A percentile compares a stretch with the other conserved stretches of the same genome.
phyloP scores from a whole-genome alignment of 2,797 vertebrate genomes.

The Orestias chungarensis region DNA sequence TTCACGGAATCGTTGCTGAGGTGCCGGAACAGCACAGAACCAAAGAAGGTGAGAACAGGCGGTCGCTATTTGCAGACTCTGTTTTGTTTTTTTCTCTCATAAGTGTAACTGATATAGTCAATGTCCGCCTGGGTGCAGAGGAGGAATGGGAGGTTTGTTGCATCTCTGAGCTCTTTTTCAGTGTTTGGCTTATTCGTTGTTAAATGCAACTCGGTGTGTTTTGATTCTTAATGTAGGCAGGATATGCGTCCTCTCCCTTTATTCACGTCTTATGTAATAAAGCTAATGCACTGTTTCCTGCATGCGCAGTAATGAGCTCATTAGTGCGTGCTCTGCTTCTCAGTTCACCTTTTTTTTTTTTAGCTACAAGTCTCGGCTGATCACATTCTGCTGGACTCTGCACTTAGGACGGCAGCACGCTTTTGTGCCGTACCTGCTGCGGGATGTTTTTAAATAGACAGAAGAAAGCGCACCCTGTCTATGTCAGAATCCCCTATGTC shows the following conservation, averaged over 20 bases:
- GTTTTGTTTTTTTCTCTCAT: too few relatives aligned
- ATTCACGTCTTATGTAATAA: conserved; percentile 48
- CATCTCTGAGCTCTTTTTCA: neutral
- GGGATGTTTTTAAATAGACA: neutral
- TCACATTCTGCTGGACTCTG: neutral
- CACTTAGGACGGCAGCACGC: neutral
- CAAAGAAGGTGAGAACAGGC: conserved; percentile 62
- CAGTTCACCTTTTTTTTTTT: conserved; percentile 37
- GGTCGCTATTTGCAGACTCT: neutral
- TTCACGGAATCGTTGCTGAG: conserved; percentile 83
- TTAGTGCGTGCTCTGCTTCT: conserved; percentile 36
- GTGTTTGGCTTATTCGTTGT: neutral
- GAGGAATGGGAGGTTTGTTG: neutral
- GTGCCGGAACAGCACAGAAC: conserved; percentile 74
- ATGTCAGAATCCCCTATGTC: neutral
- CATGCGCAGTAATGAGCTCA: conserved; percentile 31
- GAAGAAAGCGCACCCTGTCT: neutral
- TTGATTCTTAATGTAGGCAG: conserved; percentile 15
- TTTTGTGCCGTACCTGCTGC: neutral
- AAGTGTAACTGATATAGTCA: neutral
- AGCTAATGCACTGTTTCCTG: conserved; percentile 17
- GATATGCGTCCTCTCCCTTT: conserved; percentile 18
- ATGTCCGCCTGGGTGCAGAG: too few relatives aligned
- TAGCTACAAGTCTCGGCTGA: too few relatives aligned
- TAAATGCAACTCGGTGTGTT: neutral